A percentile compares a stretch with the other conserved stretches of the same genome.
Conservation (phyloP, 35 echinoderm and acorn worm genomes). For the Heliocidaris erythrogramma region DNA sequence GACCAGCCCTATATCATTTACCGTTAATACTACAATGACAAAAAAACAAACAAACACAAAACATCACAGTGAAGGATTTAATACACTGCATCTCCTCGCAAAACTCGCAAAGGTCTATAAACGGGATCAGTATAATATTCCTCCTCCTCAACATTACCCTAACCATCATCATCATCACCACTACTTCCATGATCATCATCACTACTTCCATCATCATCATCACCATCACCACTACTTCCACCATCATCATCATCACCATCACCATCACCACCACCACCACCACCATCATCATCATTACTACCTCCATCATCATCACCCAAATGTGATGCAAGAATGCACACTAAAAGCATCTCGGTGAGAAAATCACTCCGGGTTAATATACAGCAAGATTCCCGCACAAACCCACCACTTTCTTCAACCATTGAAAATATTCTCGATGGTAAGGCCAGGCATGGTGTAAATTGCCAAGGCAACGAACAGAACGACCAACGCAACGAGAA, state of each 20-base stretch:
- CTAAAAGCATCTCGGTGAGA: too few species aligned
- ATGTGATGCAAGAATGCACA: too few species aligned
- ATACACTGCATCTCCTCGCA: too few species aligned
- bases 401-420: constrained; percentile 40
- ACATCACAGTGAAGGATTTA: too few species aligned
- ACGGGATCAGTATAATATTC: too few species aligned
- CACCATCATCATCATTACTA: not conserved
- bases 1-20: too few species aligned
- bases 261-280: not conserved
- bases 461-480: constrained; percentile 77
- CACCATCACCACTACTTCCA: not conserved
- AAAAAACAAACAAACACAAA: too few species aligned
- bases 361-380: not conserved
- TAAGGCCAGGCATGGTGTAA: constrained; percentile 89
- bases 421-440: constrained; percentile 76
- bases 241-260: not conserved
- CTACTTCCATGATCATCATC: too few species aligned
- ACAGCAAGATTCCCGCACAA: not conserved
- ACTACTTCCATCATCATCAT: not conserved
- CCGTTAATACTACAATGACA: too few species aligned
- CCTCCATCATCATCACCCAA: not conserved
- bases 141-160: too few species aligned
- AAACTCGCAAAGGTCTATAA: too few species aligned
- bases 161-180: too few species aligned
- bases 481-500: constrained; percentile 62